Base-by-base conservation (phyloP, 1,140 invertebrate genomes). In the Brachionus koreanus region DNA sequence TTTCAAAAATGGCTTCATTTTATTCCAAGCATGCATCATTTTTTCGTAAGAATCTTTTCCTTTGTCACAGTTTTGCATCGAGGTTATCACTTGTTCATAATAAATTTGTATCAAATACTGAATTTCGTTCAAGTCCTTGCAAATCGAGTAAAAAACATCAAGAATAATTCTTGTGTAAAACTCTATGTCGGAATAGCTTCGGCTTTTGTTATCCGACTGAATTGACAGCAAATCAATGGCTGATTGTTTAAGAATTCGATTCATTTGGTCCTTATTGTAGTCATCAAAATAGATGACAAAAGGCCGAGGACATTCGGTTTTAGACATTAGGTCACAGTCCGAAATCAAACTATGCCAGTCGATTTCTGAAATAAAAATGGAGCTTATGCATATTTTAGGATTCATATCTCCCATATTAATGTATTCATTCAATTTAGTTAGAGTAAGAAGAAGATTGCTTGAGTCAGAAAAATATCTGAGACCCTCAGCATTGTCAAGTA, bases 1-100 rank as follows among this genome's bases (percentile, higher is more conserved):
- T 12, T 79, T 79, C n/a, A 79, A 79, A 79, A 79, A 79, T 61
- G 76, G 76, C 19, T 79, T 79, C 76, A 79, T 79, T 79, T 79
- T 65, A 25, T 79, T 79, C 76, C 76, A 79, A 61, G 76, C 49
- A 16, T 16, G 39, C 49, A 79, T 65, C 76, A 79, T 79, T 42
- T 61, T 39, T 33, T 79, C 76, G 42, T 79, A 79, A 29, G 49
- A 39, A 43, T 65, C 37, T 25, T 61, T 61, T 43, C 12, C 19
- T 33, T 25, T 39, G 16, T 79, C 76, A 37, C 12, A 10, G 5
- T 65, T 57, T 39, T 79, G 33, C 16, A 69, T 39, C 9, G 65
- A 69, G 5, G 12, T 69, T n/a, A 79, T 3, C 3, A 79, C 13
- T 23, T 65, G 76, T 42, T 79, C 76, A 79, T 61, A 61, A 43